Conservation (phyloP, 2,113 vertebrate genomes). For the Thryonomys swinderianus region DNA sequence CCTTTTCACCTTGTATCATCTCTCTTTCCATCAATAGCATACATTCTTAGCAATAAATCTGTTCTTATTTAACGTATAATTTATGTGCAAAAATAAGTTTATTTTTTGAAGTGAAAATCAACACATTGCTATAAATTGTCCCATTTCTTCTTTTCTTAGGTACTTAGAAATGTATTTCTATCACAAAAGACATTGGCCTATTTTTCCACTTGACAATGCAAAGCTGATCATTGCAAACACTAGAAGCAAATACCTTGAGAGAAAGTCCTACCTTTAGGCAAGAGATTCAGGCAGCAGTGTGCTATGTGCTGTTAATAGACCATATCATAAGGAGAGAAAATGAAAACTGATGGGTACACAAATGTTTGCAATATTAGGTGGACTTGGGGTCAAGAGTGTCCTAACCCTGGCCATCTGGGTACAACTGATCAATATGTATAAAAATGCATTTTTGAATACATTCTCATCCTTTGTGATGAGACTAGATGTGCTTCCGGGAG, state of each 20-base stretch:
- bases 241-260: not conserved
- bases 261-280: not conserved
- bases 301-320: not conserved
- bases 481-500: slow-evolving; percentile 12
- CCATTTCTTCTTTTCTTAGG: not conserved
- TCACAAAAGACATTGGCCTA: not conserved
- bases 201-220: not conserved
- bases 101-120: not conserved
- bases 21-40: not conserved
- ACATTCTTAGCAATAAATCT: not conserved
- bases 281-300: not conserved
- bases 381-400: not conserved
- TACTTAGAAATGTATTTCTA: not conserved
- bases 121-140: not conserved
- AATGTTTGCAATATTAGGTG: not conserved
- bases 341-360: not conserved
- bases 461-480: not conserved
- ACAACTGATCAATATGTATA: slow-evolving; percentile 64
- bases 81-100: not conserved
- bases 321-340: slow-evolving; percentile 2
- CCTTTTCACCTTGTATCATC: fast-evolving
- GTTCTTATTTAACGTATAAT: slow-evolving; percentile 2
- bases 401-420: slow-evolving; percentile 35
- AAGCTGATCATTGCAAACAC: not conserved
- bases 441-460: not conserved